Evolutionary conservation across 2,888 invertebrate genomes (phyloP), one percentile per base, ranked within the genome.

Genomic region (Iselma pallidipennis): DNA sequence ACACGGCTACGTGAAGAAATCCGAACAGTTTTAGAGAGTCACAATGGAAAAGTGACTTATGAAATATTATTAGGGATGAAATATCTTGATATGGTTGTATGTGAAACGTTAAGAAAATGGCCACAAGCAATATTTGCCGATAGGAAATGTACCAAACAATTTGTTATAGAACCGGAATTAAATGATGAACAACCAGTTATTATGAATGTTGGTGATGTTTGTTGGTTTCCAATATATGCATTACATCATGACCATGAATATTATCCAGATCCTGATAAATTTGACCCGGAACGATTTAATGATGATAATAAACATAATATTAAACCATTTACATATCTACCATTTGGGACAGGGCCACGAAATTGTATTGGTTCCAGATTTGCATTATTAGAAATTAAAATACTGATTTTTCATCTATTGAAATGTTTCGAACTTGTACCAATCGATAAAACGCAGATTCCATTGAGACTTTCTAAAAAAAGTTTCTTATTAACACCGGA

Each of bases 1-100:
- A 80, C 83, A 4, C 82, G 75, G 52, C 76, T 88, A 1, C 80
- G 79, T 1, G 69, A 82, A 33, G 88, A 88, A 78, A 84, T n/a
- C n/a, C n/a, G n/a, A n/a, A n/a, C n/a, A n/a, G n/a, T 88, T 29
- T 79, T 73, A 14, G 81, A 83, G n/a, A 80, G 83, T 1, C 7
- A 19, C 12, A 25, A 51, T 28, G 21, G 50, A 5, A 58, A 75
- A 19, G 61, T 74, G 51, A 70, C 70, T 1, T 75, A 75, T 55
- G 75, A 64, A 52, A 61, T 60, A 14, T 57, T 77, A 4, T 68
- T 70, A 33, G 65, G 67, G 49, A 72, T 78, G 70, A 71, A 73
- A 50, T 76, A 74, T 57, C 61, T 78, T 9, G 77, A 78, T 51
- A 73, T 71, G 68, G 74, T 77, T 0, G 23, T 76, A 7, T 50